Conservation (phyloP, 2,888 invertebrate species). For the Allacma fusca region DNA sequence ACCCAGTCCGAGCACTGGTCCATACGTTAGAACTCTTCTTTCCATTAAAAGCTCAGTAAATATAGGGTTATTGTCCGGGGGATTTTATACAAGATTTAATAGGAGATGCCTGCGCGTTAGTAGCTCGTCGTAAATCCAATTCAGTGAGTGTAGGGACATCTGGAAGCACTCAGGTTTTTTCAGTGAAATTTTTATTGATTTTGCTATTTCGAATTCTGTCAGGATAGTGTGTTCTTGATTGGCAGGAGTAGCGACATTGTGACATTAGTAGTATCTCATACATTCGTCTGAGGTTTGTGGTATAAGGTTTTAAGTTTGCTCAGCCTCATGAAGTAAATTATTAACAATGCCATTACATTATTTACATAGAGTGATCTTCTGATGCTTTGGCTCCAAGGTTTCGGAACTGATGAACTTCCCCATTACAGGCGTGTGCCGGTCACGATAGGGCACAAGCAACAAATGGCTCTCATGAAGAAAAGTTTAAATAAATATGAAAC, state of each 20-base stretch:
- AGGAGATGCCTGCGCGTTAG: slow-evolving; percentile 85
- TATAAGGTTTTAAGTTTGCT: too few relatives aligned
- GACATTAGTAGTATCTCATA: too few relatives aligned
- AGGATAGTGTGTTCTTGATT: too few relatives aligned
- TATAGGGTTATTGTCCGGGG: too few relatives aligned
- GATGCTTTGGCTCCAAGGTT: slow-evolving; percentile 98
- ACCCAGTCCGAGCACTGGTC: too few relatives aligned
- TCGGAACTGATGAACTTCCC: slow-evolving; percentile 90
- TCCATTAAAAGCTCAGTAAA: too few relatives aligned
- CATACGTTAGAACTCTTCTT: too few relatives aligned
- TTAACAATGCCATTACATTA: neutral
- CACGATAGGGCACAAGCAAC: slow-evolving; percentile 94
- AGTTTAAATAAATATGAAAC: slow-evolving; percentile 84
- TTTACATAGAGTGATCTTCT: slow-evolving; percentile 80
- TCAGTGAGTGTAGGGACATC: slow-evolving; percentile 93
- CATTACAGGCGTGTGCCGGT: slow-evolving; percentile 90
- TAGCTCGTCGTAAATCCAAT: slow-evolving; percentile 89
- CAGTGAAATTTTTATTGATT: too few relatives aligned
- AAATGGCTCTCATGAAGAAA: slow-evolving; percentile 87
- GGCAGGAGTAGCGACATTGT: too few relatives aligned
- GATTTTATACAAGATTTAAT: slow-evolving; percentile 94
- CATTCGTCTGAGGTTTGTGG: too few relatives aligned
- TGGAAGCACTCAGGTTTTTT: slow-evolving; percentile 83
- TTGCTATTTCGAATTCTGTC: neutral
- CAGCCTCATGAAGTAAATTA: too few relatives aligned